Conservation (phyloP, 2,888 invertebrate genomes). For the Sinohyriopsis cumingii region DNA sequence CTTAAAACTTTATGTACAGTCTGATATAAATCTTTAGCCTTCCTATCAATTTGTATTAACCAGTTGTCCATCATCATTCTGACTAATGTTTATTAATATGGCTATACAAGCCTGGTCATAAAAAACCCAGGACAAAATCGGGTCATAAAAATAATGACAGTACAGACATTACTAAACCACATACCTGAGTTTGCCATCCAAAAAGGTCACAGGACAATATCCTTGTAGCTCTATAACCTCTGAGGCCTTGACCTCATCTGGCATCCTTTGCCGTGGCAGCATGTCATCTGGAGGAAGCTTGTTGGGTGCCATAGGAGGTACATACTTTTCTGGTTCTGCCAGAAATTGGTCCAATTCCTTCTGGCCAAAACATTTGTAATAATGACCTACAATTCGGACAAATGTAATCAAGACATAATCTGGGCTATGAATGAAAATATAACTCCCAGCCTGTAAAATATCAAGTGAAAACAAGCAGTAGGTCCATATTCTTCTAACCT, state of each 20-base stretch:
- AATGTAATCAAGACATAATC: too few relatives aligned
- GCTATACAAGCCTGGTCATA: too few relatives aligned
- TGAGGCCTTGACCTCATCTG: slow-evolving; percentile 53
- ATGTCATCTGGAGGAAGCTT: slow-evolving; percentile 64
- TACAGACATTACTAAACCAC: slow-evolving; percentile 1
- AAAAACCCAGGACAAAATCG: too few relatives aligned
- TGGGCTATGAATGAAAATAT: too few relatives aligned
- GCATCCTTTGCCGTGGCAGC: slow-evolving; percentile 60
- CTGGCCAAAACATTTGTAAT: slow-evolving; percentile 69
- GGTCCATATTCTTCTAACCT: too few relatives aligned
- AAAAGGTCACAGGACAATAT: slow-evolving; percentile 72
- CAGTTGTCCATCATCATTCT: too few relatives aligned
- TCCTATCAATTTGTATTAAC: too few relatives aligned
- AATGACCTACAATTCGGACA: slow-evolving; percentile 58
- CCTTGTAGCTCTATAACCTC: slow-evolving; percentile 64
- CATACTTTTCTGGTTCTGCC: slow-evolving; percentile 66
- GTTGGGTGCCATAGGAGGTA: slow-evolving; percentile 66
- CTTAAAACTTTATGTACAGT: not conserved
- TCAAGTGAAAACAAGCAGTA: too few relatives aligned
- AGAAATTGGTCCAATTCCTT: slow-evolving; percentile 66
- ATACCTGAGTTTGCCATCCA: slow-evolving; percentile 69
- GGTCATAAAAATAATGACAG: too few relatives aligned
- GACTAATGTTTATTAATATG: too few relatives aligned
- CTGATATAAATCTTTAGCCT: not conserved
- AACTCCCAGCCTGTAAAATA: too few relatives aligned